A percentile compares a stretch with the other conserved stretches of the same genome.
Conservation (phyloP, 2,797 vertebrate genomes). For the Clarias fuscus region DNA sequence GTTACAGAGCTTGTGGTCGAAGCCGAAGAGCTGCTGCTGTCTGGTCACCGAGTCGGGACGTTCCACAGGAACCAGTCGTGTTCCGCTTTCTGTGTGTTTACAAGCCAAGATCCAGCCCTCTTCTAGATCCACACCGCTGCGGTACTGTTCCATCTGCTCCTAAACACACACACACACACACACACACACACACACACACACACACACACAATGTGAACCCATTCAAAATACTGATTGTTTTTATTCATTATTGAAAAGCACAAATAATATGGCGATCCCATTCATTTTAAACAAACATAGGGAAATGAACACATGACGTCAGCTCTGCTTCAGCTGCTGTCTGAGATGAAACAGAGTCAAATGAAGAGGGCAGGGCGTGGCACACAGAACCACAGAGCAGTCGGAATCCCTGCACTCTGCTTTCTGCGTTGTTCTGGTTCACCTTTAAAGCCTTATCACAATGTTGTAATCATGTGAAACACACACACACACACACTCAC, state of each 20-base stretch:
- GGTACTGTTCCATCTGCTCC: constrained; percentile 93
- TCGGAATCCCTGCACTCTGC: neutral
- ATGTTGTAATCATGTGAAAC: too few relatives aligned
- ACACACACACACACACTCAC: too few relatives aligned
- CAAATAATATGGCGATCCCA: too few relatives aligned
- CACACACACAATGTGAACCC: too few relatives aligned
- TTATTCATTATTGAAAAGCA: constrained; percentile 45
- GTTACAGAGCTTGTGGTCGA: constrained; percentile 89
- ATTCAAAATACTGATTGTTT: too few relatives aligned
- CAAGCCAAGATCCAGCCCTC: constrained; percentile 95
- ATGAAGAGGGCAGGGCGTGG: neutral
- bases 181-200: neutral
- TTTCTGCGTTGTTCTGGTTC: neutral
- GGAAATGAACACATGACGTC: too few relatives aligned
- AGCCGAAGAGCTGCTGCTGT: constrained; percentile 92
- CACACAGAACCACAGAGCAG: neutral
- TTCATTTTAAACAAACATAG: too few relatives aligned
- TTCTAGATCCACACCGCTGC: constrained; percentile 80
- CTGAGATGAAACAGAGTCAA: neutral
- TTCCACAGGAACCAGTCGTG: constrained; percentile 90
- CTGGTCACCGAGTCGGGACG: constrained; percentile 83
- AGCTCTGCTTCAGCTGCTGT: too few relatives aligned
- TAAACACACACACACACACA: constrained; percentile 57
- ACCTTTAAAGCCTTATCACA: too few relatives aligned
- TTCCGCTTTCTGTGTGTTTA: constrained; percentile 90